Percentiles rank a stretch among this genome's conserved stretches.
Evolutionary conservation across 2,113 vertebrate species (phyloP).

Genomic region (Ceyx margarethae): DNA sequence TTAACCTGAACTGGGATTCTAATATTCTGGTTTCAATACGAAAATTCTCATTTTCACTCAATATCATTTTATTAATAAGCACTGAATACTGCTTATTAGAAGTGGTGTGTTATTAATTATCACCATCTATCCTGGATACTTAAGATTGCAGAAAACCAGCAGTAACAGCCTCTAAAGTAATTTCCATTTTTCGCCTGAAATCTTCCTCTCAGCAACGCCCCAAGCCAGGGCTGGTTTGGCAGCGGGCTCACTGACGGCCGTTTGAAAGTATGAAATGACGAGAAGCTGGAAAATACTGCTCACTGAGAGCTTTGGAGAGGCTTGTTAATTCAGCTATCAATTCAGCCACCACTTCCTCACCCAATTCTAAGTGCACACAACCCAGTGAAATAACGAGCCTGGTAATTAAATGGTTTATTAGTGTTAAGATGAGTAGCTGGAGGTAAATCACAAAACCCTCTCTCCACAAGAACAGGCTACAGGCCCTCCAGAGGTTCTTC

Average conservation of each 20-base stretch:
- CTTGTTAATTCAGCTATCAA: background rate
- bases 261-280: background rate
- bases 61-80: background rate
- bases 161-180: background rate
- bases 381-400: background rate
- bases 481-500: background rate
- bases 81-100: background rate
- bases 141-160: background rate
- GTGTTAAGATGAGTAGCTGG: background rate
- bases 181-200: background rate
- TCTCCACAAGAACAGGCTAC: background rate
- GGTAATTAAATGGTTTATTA: background rate
- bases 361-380: background rate
- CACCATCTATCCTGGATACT: background rate
- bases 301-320: background rate
- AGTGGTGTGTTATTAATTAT: background rate
- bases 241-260: background rate
- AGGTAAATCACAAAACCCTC: background rate
- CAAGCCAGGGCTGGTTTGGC: background rate
- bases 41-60: background rate
- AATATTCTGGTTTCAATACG: background rate
- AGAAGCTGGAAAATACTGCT: conserved; percentile 7
- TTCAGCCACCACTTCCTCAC: background rate
- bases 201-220: background rate
- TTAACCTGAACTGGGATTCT: background rate